Conservation (phyloP, 2,113 vertebrate genomes). For the Xiphophorus maculatus region DNA sequence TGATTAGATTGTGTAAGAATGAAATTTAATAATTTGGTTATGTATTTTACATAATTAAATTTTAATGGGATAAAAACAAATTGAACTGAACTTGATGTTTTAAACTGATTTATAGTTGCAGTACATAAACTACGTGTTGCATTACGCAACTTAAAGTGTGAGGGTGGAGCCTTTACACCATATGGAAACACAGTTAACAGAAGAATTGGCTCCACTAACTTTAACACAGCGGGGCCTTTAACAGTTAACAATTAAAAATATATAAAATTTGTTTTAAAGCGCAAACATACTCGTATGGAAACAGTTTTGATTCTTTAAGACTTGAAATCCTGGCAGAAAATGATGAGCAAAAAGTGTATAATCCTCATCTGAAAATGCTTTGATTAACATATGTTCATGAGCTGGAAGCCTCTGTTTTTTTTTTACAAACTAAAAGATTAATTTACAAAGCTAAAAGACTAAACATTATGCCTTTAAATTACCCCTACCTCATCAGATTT, state of each 20-base stretch:
- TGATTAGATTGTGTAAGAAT: too few relatives aligned
- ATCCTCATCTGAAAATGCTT: slow-evolving; percentile 3
- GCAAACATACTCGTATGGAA: slow-evolving; percentile 44
- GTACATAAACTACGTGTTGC: not conserved
- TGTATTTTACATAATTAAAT: too few relatives aligned
- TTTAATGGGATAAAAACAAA: too few relatives aligned
- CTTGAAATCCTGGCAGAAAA: not conserved
- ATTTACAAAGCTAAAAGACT: too few relatives aligned
- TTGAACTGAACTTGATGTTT: not conserved
- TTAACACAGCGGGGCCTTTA: slow-evolving; percentile 37
- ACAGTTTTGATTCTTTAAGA: not conserved
- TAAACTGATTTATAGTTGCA: not conserved
- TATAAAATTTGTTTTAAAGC: slow-evolving; percentile 45
- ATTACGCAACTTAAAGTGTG: not conserved
- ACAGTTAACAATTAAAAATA: slow-evolving; percentile 18
- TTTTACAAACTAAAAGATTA: too few relatives aligned
- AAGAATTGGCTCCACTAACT: slow-evolving; percentile 39
- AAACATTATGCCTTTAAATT: too few relatives aligned
- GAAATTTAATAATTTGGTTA: too few relatives aligned
- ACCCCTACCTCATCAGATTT: too few relatives aligned
- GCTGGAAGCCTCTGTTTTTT: not conserved
- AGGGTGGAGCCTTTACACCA: slow-evolving; percentile 36
- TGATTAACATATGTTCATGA: slow-evolving; percentile 1
- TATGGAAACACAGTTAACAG: slow-evolving; percentile 63
- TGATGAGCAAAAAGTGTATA: slow-evolving; percentile 1